Evolutionary conservation across 2,797 vertebrate genomes (phyloP).

Genomic region (Melanotaenia nigrans): DNA sequence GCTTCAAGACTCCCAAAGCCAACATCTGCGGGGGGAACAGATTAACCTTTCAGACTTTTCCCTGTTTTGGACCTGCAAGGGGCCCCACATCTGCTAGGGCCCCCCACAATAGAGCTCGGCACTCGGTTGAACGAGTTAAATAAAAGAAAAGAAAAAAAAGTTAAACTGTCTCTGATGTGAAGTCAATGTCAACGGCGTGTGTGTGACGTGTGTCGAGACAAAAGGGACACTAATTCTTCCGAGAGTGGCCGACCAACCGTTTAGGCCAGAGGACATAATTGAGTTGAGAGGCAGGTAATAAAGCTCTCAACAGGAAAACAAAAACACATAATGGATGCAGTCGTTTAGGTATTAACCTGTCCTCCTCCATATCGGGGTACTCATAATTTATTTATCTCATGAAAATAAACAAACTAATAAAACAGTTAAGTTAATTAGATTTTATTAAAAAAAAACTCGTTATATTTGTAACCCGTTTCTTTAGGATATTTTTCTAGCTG

Average conservation of each 20-base stretch:
- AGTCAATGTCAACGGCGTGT: conserved; percentile 82
- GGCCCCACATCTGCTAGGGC: conserved; percentile 85
- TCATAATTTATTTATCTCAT: neutral
- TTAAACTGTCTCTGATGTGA: conserved; percentile 85
- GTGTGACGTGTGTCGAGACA: conserved; percentile 81
- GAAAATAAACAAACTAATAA: neutral
- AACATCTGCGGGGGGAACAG: conserved; percentile 89
- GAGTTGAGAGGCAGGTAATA: conserved; percentile 39
- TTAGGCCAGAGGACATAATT: conserved; percentile 57
- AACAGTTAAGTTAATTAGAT: too few species aligned
- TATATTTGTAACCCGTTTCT: neutral
- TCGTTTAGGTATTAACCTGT: conserved; percentile 7
- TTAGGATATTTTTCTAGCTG: too few species aligned
- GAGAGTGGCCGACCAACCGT: conserved; percentile 76
- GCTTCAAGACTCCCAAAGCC: conserved; percentile 91
- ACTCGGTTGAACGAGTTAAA: conserved; percentile 81
- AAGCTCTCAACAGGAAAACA: conserved; percentile 37
- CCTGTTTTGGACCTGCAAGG: conserved; percentile 86
- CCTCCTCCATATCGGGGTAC: neutral
- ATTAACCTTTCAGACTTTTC: conserved; percentile 91
- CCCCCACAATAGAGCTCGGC: conserved; percentile 72
- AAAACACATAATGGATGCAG: conserved; percentile 16
- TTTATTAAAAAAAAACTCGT: too few species aligned
- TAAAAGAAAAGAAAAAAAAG: conserved; percentile 75
- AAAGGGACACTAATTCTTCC: conserved; percentile 68